A percentile compares a stretch with the other conserved stretches of the same genome.
These are phyloP conservation scores for Phoxinus dragarum DNA, from an alignment of 2,797 vertebrate species.

Conservation along the genomic window DNA sequence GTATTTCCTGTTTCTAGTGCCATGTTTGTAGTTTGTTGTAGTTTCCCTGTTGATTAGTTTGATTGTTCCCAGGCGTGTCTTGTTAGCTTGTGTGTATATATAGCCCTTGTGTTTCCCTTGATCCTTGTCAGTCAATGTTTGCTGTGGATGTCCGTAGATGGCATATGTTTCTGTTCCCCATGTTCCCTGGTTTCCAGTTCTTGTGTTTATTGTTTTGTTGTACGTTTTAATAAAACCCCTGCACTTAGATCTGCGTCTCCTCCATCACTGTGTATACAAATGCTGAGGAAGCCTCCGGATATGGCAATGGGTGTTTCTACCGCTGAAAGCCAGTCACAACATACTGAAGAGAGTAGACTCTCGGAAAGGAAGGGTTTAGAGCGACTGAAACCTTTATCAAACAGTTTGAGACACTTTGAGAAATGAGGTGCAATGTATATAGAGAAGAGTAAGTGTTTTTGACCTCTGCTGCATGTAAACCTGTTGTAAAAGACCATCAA, in stretches of 20 bases:
- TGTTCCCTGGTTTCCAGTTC: too few relatives aligned
- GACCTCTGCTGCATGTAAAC: neutral
- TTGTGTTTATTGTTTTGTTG: too few relatives aligned
- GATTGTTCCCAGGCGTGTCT: neutral
- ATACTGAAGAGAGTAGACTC: neutral
- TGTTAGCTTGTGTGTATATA: neutral
- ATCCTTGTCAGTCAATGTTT: too few relatives aligned
- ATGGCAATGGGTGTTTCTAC: neutral
- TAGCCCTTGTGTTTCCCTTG: too few relatives aligned
- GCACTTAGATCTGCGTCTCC: too few relatives aligned
- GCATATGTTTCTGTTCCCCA: too few relatives aligned
- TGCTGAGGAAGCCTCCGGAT: too few relatives aligned
- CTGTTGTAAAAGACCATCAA: neutral
- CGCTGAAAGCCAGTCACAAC: too few relatives aligned
- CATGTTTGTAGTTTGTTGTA: neutral
- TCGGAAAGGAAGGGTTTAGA: neutral
- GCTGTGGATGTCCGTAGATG: too few relatives aligned
- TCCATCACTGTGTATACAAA: too few relatives aligned
- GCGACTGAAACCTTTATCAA: neutral
- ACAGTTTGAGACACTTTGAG: neutral
- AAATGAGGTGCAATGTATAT: too few relatives aligned
- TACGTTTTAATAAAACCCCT: too few relatives aligned
- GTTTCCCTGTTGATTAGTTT: neutral
- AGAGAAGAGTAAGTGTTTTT: neutral
- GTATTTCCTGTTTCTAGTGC: neutral